These are phyloP conservation scores for Tetranychus truncatus DNA, from an alignment of 2,888 invertebrate genomes.

Conservation along the genomic window DNA sequence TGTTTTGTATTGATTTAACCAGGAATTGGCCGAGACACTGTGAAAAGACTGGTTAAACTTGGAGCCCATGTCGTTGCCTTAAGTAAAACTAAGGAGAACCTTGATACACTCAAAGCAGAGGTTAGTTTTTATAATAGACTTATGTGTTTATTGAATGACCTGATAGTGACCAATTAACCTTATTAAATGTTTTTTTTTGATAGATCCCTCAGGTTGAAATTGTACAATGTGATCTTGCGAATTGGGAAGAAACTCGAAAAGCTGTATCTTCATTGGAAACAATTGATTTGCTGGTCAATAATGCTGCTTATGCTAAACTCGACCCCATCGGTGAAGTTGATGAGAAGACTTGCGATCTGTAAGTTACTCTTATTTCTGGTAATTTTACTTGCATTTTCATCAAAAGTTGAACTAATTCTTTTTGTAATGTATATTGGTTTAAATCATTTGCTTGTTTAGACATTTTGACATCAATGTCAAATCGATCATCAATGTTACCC, in stretches of 20 bases:
- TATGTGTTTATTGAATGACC: neutral
- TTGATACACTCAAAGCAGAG: constrained; percentile 44
- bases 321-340: constrained; percentile 46
- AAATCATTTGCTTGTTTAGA: neutral
- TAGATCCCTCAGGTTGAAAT: constrained; percentile 39
- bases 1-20: neutral
- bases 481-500: constrained; percentile 62
- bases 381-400: too few species aligned
- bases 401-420: neutral
- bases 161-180: neutral
- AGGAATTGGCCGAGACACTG: constrained; percentile 53
- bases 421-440: neutral
- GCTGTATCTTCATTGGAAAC: constrained; percentile 44
- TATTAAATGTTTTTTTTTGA: constrained; percentile 26
- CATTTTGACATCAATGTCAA: constrained; percentile 47
- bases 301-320: constrained; percentile 56
- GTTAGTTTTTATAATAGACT: constrained; percentile 15
- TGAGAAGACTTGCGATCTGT: neutral
- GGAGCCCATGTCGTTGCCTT: constrained; percentile 60
- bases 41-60: constrained; percentile 45
- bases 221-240: constrained; percentile 49
- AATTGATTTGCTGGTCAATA: constrained; percentile 54
- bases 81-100: constrained; percentile 46
- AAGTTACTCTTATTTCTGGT: neutral
- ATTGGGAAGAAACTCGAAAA: constrained; percentile 54